Evolutionary conservation across 2,797 vertebrate species (phyloP).

Genomic region (Urophycis tenuis): DNA sequence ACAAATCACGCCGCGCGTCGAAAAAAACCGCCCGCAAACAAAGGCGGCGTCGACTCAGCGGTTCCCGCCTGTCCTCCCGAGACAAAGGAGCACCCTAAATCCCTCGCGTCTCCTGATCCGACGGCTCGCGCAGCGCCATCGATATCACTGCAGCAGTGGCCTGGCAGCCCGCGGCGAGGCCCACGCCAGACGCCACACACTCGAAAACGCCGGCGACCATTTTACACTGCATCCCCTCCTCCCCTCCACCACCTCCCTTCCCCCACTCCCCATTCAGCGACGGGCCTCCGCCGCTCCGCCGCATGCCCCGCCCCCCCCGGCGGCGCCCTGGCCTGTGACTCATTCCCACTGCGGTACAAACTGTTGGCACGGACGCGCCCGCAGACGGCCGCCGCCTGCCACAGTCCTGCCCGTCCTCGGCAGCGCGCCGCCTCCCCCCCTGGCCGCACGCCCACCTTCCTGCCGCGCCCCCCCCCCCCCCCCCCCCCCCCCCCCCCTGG

Average conservation of each 20-base stretch:
- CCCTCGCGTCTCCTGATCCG: not conserved
- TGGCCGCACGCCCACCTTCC: not conserved
- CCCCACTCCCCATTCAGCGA: not conserved
- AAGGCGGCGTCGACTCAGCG: not conserved
- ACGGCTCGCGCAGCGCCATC: not conserved
- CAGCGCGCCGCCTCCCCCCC: too few relatives aligned
- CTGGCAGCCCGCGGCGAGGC: not conserved
- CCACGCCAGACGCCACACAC: not conserved
- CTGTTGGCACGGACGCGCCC: not conserved
- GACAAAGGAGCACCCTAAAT: not conserved
- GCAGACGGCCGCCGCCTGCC: too few relatives aligned
- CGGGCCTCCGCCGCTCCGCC: not conserved
- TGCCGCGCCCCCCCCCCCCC: too few relatives aligned
- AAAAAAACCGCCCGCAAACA: not conserved
- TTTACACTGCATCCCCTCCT: not conserved
- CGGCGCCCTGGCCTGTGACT: not conserved
- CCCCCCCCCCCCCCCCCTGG: too few relatives aligned
- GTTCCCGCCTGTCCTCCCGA: not conserved
- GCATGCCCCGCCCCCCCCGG: too few relatives aligned
- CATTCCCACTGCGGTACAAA: not conserved
- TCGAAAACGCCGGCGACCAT: not conserved
- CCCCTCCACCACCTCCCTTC: not conserved
- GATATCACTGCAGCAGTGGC: not conserved
- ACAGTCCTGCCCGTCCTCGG: too few relatives aligned
- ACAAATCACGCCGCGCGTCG: too few relatives aligned